These are phyloP conservation scores for Phainopepla nitens DNA, from an alignment of 2,113 vertebrate species.

Conservation along the genomic window DNA sequence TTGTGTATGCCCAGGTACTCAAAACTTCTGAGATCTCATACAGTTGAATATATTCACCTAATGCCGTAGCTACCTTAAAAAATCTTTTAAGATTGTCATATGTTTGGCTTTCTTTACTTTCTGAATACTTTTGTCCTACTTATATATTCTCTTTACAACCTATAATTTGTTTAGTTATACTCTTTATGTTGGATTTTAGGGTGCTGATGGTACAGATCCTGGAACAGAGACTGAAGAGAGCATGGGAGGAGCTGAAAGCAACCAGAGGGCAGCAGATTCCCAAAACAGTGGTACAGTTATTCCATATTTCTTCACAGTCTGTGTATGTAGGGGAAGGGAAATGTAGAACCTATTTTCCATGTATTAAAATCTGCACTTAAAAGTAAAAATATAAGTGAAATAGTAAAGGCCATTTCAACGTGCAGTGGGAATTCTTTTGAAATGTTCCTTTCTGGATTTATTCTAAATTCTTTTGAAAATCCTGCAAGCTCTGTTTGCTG, in stretches of 20 bases:
- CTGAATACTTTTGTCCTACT: background rate
- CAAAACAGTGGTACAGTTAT: slow-evolving; percentile 83
- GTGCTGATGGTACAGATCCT: slow-evolving; percentile 88
- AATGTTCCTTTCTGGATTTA: background rate
- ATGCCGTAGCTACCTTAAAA: background rate
- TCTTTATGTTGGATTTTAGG: slow-evolving; percentile 67
- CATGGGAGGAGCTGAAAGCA: slow-evolving; percentile 87
- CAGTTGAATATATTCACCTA: background rate
- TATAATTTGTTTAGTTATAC: background rate
- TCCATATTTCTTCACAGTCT: background rate
- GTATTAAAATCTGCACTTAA: background rate
- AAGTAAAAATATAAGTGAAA: background rate
- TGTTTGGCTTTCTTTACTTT: background rate
- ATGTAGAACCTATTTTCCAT: background rate
- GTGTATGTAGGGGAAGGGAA: background rate
- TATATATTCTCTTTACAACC: background rate
- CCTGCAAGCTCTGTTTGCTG: background rate
- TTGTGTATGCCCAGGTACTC: background rate
- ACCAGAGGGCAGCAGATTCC: slow-evolving; percentile 88
- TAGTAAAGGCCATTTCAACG: background rate
- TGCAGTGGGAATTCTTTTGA: background rate
- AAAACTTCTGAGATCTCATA: background rate
- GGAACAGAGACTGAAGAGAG: slow-evolving; percentile 95
- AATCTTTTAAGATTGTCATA: background rate
- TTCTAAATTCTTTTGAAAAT: background rate